phyloP scores from a whole-genome alignment of 2,888 invertebrate species.

The Tanypteryx hageni region DNA sequence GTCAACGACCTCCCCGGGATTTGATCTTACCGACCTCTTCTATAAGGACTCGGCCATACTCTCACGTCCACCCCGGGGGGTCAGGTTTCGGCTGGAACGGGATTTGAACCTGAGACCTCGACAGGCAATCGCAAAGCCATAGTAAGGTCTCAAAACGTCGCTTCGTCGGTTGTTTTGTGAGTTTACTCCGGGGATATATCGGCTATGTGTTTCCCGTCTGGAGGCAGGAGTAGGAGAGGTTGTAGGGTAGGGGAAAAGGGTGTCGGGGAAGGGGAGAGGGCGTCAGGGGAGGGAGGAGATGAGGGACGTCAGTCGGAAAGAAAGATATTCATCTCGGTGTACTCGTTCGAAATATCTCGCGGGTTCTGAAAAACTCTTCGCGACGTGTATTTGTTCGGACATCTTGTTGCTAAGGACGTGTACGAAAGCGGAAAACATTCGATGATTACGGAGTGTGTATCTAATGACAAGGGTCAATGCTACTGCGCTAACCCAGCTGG shows the following conservation, averaged over 20 bases:
- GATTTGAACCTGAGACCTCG: not conserved
- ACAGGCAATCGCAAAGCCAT: not conserved
- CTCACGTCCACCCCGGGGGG: not conserved
- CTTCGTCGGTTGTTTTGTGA: not conserved
- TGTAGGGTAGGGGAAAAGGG: not conserved
- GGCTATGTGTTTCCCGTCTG: too few relatives aligned
- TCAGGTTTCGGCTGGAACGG: not conserved
- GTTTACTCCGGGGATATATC: not conserved
- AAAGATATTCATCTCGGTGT: not conserved
- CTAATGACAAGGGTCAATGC: constrained; percentile 50
- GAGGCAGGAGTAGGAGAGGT: not conserved
- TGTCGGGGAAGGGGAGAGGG: not conserved
- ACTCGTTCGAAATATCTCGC: too few relatives aligned
- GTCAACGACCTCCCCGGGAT: not conserved
- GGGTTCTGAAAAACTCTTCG: too few relatives aligned
- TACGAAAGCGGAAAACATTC: not conserved
- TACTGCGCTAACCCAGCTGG: not conserved
- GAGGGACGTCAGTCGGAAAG: not conserved
- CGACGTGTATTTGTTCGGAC: not conserved
- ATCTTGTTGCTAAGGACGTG: not conserved
- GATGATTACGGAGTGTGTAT: constrained; percentile 36
- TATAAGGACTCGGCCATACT: not conserved
- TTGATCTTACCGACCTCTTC: not conserved
- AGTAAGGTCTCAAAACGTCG: not conserved
- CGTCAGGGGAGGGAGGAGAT: not conserved